Evolutionary conservation across 2,888 invertebrate species (phyloP).

Genomic region (Hydroisotoma schaefferi): DNA sequence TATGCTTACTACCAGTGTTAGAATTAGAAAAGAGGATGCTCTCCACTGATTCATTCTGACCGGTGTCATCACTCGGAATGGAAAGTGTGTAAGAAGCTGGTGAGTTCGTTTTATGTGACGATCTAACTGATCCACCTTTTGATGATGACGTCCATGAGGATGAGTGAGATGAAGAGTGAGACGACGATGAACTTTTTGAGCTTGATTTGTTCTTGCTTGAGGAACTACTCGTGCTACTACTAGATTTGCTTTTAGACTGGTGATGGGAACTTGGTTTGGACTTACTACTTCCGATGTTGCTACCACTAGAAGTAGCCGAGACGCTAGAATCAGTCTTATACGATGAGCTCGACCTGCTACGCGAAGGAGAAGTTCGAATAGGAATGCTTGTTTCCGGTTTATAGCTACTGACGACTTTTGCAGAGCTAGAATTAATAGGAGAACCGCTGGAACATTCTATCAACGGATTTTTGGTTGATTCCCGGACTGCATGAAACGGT

Average conservation of each 20-base stretch:
- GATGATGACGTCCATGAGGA: conserved; percentile 11
- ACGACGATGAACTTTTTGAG: conserved; percentile 1
- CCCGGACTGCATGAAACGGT: conserved; percentile 26
- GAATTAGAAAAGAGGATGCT: conserved; percentile 31
- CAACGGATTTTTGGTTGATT: conserved; percentile 5
- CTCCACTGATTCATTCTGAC: conserved; percentile 42
- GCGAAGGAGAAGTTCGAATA: background rate
- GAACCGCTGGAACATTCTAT: background rate
- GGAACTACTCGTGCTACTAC: conserved; percentile 3
- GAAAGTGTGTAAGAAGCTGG: conserved; percentile 40
- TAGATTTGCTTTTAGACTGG: conserved; percentile 15
- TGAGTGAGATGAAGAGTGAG: conserved; percentile 5
- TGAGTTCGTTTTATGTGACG: background rate
- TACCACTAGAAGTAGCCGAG: too few relatives aligned
- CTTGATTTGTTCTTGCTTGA: conserved; percentile 11
- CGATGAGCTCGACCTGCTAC: background rate
- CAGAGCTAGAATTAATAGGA: background rate
- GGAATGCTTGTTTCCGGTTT: background rate
- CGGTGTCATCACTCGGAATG: conserved; percentile 42
- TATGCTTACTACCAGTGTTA: conserved; percentile 20
- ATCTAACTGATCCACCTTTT: conserved; percentile 2
- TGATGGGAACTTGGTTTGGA: background rate
- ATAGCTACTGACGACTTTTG: background rate
- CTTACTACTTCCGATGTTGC: background rate
- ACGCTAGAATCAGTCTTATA: conserved; percentile 11